These are phyloP conservation scores for Ptilorrhoa leucosticta DNA, from an alignment of 2,113 vertebrate genomes.

Conservation along the genomic window DNA sequence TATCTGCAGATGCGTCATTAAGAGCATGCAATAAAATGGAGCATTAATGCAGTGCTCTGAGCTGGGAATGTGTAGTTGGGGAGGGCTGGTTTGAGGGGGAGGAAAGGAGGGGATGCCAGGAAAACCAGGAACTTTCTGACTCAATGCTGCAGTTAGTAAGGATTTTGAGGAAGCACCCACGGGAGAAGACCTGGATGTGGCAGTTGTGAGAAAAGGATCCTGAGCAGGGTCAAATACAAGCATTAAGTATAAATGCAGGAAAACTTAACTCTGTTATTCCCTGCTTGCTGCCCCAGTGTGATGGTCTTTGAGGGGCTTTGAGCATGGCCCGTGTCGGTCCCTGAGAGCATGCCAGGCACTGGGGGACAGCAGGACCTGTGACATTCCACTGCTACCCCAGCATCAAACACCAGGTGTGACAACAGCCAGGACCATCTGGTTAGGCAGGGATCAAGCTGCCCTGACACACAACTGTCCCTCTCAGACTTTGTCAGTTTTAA, in stretches of 20 bases:
- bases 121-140: conserved; percentile 7
- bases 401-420: not conserved
- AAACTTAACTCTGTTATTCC: not conserved
- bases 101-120: not conserved
- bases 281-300: not conserved
- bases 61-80: not conserved
- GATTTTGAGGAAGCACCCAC: not conserved
- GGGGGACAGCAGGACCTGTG: not conserved
- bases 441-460: not conserved
- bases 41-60: not conserved
- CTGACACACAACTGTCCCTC: not conserved
- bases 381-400: not conserved
- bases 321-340: not conserved
- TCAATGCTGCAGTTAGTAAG: not conserved
- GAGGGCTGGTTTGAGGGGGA: not conserved
- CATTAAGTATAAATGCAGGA: not conserved
- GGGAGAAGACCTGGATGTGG: not conserved
- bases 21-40: not conserved
- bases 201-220: not conserved
- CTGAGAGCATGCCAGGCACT: not conserved
- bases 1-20: conserved; percentile 65
- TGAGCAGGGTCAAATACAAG: not conserved
- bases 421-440: not conserved
- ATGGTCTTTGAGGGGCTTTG: not conserved
- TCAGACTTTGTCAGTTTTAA: not conserved